Percentiles rank a stretch among this genome's conserved stretches.
Evolutionary conservation across 2,113 vertebrate species (phyloP).

Genomic region (Raphicerus campestris): DNA sequence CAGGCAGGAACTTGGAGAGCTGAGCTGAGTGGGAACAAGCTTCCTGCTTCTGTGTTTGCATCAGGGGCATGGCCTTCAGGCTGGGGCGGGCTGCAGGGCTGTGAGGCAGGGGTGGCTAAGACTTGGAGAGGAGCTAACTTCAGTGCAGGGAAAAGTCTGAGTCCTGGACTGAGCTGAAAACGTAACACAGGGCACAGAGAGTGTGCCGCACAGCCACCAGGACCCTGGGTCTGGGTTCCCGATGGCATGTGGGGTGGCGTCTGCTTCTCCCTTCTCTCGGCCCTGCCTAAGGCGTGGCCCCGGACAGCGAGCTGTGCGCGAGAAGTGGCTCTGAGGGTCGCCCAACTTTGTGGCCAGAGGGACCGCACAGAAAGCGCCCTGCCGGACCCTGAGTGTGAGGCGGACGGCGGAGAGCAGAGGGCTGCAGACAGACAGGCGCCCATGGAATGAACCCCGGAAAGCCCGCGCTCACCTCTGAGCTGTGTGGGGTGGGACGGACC

Average conservation of each 20-base stretch:
- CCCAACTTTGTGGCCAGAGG: not conserved
- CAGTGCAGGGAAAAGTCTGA: not conserved
- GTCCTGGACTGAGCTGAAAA: not conserved
- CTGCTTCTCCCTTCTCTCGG: not conserved
- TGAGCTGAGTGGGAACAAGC: not conserved
- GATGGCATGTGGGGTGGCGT: too few relatives aligned
- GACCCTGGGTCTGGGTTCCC: not conserved
- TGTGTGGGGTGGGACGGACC: not conserved
- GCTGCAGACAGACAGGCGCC: not conserved
- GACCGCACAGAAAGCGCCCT: not conserved
- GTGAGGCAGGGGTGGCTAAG: not conserved
- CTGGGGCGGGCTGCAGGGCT: not conserved
- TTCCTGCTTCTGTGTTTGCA: not conserved
- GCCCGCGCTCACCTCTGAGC: not conserved
- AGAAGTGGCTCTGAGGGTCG: not conserved
- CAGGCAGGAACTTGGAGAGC: not conserved
- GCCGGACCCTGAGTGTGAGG: not conserved
- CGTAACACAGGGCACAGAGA: accelerated
- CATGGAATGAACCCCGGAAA: not conserved
- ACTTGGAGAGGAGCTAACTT: not conserved
- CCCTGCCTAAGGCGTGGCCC: not conserved
- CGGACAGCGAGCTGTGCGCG: not conserved
- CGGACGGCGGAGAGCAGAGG: not conserved
- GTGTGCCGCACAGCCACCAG: accelerated
- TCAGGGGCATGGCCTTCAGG: not conserved